A percentile compares a stretch with the other conserved stretches of the same genome.
These are phyloP conservation scores for Takifugu flavidus DNA, from an alignment of 2,113 vertebrate species.

Conservation along the genomic window DNA sequence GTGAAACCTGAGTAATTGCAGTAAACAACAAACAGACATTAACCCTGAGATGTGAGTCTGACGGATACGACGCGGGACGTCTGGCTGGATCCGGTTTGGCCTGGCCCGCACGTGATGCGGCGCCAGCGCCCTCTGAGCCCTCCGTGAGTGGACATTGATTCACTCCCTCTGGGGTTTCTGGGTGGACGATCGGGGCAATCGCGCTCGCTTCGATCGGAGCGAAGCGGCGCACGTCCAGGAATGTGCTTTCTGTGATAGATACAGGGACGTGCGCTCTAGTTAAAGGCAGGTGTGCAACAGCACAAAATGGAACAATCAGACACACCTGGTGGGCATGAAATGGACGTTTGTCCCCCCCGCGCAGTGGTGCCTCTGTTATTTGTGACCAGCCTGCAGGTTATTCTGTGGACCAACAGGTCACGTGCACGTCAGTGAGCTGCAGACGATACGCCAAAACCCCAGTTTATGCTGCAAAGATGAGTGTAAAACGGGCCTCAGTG, in stretches of 20 bases:
- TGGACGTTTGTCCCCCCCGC: slow-evolving; percentile 33
- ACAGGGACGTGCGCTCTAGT: background rate
- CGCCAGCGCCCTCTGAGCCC: slow-evolving; percentile 24
- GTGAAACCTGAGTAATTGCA: slow-evolving; percentile 9
- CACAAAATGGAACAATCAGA: slow-evolving; percentile 36
- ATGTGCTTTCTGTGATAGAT: slow-evolving; percentile 30
- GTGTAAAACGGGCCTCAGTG: no score
- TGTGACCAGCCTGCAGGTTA: slow-evolving; percentile 18
- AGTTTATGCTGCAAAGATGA: no score
- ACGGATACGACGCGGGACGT: no score
- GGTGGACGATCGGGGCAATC: slow-evolving; percentile 37
- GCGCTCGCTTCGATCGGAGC: slow-evolving; percentile 52
- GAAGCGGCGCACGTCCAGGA: slow-evolving; percentile 58
- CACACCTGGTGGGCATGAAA: slow-evolving; percentile 52
- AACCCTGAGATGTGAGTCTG: no score
- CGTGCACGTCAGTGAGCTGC: background rate
- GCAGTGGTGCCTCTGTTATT: slow-evolving; percentile 7
- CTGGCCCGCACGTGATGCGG: background rate
- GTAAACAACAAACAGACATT: background rate
- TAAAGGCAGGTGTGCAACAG: slow-evolving; percentile 13
- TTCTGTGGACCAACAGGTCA: no score
- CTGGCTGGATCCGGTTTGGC: background rate
- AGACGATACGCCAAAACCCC: background rate
- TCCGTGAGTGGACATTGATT: slow-evolving; percentile 43
- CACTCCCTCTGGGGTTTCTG: slow-evolving; percentile 40